Conservation (phyloP, 2,113 vertebrate genomes). For the Trinectes maculatus region DNA sequence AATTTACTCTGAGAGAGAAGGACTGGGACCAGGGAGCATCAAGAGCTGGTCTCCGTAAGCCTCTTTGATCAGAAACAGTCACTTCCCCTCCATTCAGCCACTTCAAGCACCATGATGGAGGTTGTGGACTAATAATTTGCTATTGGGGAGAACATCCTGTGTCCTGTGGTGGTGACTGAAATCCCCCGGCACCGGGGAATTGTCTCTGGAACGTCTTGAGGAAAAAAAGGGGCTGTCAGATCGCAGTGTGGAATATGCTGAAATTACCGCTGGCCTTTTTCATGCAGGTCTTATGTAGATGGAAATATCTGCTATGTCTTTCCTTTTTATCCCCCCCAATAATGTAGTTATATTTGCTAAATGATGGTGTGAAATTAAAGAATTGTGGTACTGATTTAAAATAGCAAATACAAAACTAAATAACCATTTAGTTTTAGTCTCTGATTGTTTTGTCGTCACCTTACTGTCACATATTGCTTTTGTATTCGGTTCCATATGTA, state of each 20-base stretch:
- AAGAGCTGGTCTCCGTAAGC: slow-evolving; percentile 31
- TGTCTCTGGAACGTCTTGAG: slow-evolving; percentile 37
- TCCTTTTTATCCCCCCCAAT: no score
- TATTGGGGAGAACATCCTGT: slow-evolving; percentile 38
- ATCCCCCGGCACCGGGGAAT: slow-evolving; percentile 40
- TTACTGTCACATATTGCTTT: no score
- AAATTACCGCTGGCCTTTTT: slow-evolving; percentile 47
- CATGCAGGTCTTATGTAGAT: slow-evolving; percentile 25
- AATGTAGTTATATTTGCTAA: neutral
- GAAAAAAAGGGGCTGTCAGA: slow-evolving; percentile 37
- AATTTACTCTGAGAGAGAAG: slow-evolving; percentile 30
- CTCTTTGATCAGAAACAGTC: slow-evolving; percentile 55
- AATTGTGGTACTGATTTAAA: neutral
- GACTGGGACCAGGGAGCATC: slow-evolving; percentile 25
- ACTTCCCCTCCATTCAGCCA: slow-evolving; percentile 29
- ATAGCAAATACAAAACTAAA: no score
- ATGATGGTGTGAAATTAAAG: neutral
- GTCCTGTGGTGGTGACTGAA: slow-evolving; percentile 50
- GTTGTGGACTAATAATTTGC: slow-evolving; percentile 62
- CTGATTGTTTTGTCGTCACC: no score
- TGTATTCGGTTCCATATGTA: no score
- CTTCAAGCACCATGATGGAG: slow-evolving; percentile 56
- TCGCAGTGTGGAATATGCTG: slow-evolving; percentile 37
- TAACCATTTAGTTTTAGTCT: no score
- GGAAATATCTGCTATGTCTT: slow-evolving; percentile 29